Conservation (phyloP, 2,797 vertebrate species). For the Tarsius wallacei region DNA sequence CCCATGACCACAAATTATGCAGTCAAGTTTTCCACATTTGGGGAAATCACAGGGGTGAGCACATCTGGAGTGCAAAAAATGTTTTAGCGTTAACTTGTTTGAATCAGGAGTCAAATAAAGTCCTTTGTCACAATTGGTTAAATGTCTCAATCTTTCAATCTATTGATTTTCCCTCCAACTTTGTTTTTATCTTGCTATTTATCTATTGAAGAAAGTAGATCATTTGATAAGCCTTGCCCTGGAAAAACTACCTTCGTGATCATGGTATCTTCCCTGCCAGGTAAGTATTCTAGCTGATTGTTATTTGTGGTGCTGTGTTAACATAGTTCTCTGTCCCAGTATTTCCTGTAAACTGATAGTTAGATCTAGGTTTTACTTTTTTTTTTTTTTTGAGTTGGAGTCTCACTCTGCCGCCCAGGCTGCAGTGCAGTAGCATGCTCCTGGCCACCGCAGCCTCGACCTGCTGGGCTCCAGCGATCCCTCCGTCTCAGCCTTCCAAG, state of each 20-base stretch:
- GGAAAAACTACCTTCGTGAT: too few relatives aligned
- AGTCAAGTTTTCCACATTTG: too few relatives aligned
- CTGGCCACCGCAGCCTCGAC: too few relatives aligned
- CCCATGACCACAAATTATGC: too few relatives aligned
- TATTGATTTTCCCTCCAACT: constrained; percentile 53
- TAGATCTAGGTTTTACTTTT: constrained; percentile 32
- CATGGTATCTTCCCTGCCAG: too few relatives aligned
- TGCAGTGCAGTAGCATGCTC: too few relatives aligned
- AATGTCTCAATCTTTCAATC: constrained; percentile 61
- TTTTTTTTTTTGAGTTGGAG: too few relatives aligned
- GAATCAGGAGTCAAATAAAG: constrained; percentile 61
- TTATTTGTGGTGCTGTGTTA: constrained; percentile 49
- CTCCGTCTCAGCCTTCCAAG: too few relatives aligned
- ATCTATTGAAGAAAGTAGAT: constrained; percentile 67
- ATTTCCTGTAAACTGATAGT: constrained; percentile 58
- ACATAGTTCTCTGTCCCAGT: constrained; percentile 20
- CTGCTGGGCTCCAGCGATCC: too few relatives aligned
- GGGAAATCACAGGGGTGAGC: too few relatives aligned
- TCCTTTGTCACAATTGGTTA: constrained; percentile 58
- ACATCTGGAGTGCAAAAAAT: not conserved
- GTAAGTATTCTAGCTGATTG: too few relatives aligned
- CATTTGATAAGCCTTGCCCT: not conserved
- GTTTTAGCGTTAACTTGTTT: constrained; percentile 47
- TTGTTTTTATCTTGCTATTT: constrained; percentile 71
- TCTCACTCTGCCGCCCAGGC: too few relatives aligned